These are phyloP conservation scores for Podilymbus podiceps DNA, from an alignment of 2,113 vertebrate species.

Conservation along the genomic window DNA sequence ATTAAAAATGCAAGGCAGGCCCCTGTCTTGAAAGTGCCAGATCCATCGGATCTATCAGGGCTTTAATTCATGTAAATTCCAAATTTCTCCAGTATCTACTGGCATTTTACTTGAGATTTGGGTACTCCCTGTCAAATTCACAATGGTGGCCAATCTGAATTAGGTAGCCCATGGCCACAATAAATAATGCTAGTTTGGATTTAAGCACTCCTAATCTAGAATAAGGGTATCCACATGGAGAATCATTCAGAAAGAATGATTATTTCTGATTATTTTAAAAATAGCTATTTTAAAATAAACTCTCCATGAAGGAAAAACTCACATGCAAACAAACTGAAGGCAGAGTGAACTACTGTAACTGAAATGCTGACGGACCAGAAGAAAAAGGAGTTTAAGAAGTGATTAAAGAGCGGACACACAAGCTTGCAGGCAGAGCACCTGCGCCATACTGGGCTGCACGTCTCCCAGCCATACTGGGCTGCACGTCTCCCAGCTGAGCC, in stretches of 20 bases:
- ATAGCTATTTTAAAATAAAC: not conserved
- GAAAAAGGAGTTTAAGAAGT: not conserved
- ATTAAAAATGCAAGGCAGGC: not conserved
- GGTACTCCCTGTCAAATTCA: not conserved
- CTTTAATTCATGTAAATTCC: not conserved
- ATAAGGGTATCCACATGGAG: not conserved
- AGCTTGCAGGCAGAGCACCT: not conserved
- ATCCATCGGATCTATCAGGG: not conserved
- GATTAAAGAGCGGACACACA: fast-evolving
- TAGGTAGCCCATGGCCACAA: not conserved
- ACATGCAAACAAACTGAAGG: not conserved
- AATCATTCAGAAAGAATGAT: not conserved
- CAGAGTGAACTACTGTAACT: not conserved
- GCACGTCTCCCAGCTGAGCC: fast-evolving
- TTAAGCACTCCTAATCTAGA: not conserved
- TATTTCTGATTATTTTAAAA: not conserved
- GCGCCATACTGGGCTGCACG: fast-evolving
- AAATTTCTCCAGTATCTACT: not conserved
- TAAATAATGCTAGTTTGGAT: not conserved
- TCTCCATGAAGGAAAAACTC: not conserved
- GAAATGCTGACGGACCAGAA: not conserved
- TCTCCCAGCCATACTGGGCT: not conserved
- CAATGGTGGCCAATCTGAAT: not conserved
- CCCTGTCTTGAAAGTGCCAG: not conserved
- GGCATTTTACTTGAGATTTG: not conserved